Conservation (phyloP, 2,888 invertebrate genomes). For the Phyllotreta cruciferae region DNA sequence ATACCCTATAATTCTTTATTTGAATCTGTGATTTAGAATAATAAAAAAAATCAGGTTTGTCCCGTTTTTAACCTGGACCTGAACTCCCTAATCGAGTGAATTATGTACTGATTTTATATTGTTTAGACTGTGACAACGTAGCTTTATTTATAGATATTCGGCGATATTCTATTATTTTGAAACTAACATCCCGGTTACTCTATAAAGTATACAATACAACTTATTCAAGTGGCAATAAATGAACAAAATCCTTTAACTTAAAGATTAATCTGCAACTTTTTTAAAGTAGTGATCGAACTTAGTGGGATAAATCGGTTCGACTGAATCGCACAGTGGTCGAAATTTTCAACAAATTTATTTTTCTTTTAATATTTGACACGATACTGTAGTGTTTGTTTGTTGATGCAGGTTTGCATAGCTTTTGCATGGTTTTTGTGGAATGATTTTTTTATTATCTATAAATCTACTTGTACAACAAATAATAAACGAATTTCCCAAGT, state of each 20-base stretch:
- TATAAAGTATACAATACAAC: conserved; percentile 6
- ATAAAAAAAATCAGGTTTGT: no score
- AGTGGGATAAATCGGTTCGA: background rate
- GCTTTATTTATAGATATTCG: conserved; percentile 12
- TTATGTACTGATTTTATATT: background rate
- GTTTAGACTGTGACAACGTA: conserved; percentile 11
- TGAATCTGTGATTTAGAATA: no score
- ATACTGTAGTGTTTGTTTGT: background rate
- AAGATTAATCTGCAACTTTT: conserved; percentile 29
- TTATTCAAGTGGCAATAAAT: conserved; percentile 9
- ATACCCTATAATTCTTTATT: no score
- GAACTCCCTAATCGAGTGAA: no score
- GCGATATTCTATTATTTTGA: conserved; percentile 17
- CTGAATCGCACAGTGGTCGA: background rate
- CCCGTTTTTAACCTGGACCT: no score
- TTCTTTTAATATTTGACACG: background rate
- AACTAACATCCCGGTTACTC: conserved; percentile 15
- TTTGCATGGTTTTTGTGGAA: conserved; percentile 4
- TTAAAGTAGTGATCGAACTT: conserved; percentile 16
- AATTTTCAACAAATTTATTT: no score
- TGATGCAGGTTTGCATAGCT: conserved; percentile 1
- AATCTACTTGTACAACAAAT: no score
- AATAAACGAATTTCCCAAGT: no score
- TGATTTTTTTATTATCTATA: no score
- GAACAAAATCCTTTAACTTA: conserved; percentile 13